These are phyloP conservation scores for Sarcophaga caerulescens DNA, from an alignment of 2,888 invertebrate genomes.

Conservation along the genomic window DNA sequence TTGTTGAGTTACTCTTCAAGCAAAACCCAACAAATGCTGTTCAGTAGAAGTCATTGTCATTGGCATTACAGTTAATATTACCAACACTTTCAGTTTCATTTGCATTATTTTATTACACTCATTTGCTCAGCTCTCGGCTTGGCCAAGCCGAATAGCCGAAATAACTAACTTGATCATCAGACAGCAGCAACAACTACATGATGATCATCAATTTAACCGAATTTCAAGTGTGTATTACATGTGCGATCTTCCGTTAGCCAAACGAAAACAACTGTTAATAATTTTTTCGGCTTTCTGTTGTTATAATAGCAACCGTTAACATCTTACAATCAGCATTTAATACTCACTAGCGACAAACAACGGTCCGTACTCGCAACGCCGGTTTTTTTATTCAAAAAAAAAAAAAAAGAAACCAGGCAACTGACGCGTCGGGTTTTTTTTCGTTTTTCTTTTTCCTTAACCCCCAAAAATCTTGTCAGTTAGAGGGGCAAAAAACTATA, in stretches of 20 bases:
- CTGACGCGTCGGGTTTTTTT: conserved; percentile 61
- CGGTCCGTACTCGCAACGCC: conserved; percentile 73
- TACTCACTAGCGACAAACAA: conserved; percentile 79
- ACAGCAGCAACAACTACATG: background rate
- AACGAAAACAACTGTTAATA: conserved; percentile 41
- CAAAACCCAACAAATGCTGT: background rate
- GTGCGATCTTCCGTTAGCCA: conserved; percentile 67
- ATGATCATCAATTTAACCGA: conserved; percentile 54
- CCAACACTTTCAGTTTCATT: conserved; percentile 64
- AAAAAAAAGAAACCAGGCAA: conserved; percentile 22
- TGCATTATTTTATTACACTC: conserved; percentile 57
- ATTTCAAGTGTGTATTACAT: conserved; percentile 54
- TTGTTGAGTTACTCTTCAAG: background rate
- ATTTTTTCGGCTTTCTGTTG: conserved; percentile 52
- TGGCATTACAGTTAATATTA: background rate
- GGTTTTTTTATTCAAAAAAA: conserved; percentile 26
- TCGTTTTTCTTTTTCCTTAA: background rate
- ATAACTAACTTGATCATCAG: conserved; percentile 2
- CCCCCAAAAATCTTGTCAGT: background rate
- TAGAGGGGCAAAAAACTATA: background rate
- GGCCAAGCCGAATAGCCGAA: background rate
- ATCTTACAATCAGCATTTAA: conserved; percentile 79
- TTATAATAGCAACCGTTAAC: conserved; percentile 79
- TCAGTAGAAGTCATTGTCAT: background rate
- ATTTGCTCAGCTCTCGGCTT: background rate